Evolutionary conservation across 2,888 invertebrate species (phyloP).

Genomic region (Apodemia hepburni): DNA sequence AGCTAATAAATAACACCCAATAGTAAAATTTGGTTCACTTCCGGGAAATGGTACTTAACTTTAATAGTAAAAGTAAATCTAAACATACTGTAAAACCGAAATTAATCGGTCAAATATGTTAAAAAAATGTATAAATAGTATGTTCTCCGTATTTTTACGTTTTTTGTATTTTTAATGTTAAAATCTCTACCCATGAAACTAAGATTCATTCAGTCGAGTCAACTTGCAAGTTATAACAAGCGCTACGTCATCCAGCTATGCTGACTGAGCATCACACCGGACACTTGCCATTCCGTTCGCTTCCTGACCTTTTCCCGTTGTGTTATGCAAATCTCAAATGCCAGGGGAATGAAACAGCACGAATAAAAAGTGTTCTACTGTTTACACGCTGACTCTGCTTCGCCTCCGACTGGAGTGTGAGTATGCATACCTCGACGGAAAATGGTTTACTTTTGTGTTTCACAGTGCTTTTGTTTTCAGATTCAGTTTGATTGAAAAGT

Average conservation of each 20-base stretch:
- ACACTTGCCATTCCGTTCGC: slow-evolving; percentile 77
- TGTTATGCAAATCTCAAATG: slow-evolving; percentile 73
- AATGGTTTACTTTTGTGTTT: slow-evolving; percentile 20
- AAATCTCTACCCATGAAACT: no score
- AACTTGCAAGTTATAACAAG: slow-evolving; percentile 38
- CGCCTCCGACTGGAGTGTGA: slow-evolving; percentile 63
- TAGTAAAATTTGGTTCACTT: no score
- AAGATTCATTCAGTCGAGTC: slow-evolving; percentile 36
- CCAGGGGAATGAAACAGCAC: slow-evolving; percentile 64
- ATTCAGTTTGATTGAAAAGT: not conserved
- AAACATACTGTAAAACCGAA: no score
- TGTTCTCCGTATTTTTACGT: no score
- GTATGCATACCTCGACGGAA: slow-evolving; percentile 64
- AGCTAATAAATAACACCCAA: no score
- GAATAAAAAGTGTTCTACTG: slow-evolving; percentile 76
- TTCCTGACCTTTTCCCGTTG: slow-evolving; percentile 78
- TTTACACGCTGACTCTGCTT: slow-evolving; percentile 72
- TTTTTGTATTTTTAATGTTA: no score
- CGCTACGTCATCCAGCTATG: slow-evolving; percentile 46
- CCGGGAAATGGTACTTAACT: no score
- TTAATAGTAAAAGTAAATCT: no score
- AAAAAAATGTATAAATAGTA: no score
- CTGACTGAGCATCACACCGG: slow-evolving; percentile 72
- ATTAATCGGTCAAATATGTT: no score
- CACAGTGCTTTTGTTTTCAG: not conserved